Evolutionary conservation across 2,113 vertebrate species (phyloP).

Genomic region (Fukomys damarensis): DNA sequence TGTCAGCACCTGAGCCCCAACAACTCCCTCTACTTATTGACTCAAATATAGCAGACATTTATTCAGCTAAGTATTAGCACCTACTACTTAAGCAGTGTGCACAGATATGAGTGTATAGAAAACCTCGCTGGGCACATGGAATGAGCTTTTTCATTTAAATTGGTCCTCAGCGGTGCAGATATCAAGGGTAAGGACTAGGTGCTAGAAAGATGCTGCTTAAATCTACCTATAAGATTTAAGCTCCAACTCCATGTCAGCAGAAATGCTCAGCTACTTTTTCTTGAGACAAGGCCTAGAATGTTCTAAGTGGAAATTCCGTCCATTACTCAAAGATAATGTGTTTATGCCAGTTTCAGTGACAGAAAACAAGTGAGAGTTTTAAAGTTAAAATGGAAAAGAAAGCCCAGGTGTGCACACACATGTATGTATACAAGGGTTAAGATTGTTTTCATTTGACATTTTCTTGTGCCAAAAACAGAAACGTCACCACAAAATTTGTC

Average conservation of each 20-base stretch:
- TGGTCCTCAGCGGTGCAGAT: background rate
- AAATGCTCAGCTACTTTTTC: background rate
- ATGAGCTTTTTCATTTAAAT: background rate
- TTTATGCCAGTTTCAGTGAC: conserved; percentile 48
- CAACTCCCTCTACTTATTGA: background rate
- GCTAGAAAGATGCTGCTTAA: conserved; percentile 27
- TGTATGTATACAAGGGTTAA: background rate
- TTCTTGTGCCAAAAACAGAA: background rate
- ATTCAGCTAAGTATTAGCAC: background rate
- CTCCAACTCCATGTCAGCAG: background rate
- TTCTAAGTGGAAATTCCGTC: conserved; percentile 7
- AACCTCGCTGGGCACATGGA: background rate
- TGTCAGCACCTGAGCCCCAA: background rate
- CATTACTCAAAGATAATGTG: conserved; percentile 44
- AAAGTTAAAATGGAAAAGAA: background rate
- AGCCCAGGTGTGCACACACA: background rate
- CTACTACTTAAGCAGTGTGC: background rate
- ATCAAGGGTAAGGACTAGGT: background rate
- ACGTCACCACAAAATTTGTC: background rate
- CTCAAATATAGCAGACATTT: background rate
- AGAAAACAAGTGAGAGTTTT: conserved; percentile 3
- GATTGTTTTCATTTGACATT: background rate
- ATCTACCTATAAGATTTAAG: background rate
- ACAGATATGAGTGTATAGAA: background rate
- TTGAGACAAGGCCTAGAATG: background rate